phyloP scores from a whole-genome alignment of 2,888 invertebrate species.

The Pilophorus perplexus region DNA sequence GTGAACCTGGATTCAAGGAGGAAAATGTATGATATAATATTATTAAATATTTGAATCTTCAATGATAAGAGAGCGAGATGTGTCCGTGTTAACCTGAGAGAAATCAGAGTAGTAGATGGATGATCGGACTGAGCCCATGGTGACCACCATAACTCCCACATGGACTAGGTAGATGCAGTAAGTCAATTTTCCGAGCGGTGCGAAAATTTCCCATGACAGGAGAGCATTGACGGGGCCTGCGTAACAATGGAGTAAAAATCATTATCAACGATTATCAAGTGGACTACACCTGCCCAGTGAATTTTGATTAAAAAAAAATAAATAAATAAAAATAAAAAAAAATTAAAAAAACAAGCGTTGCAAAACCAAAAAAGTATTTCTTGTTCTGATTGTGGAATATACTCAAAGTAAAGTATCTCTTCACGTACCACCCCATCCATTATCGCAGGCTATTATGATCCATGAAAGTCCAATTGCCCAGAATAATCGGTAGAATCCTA shows the following conservation, averaged over 20 bases:
- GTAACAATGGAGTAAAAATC: neutral
- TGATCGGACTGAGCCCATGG: conserved; percentile 18
- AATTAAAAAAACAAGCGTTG: neutral
- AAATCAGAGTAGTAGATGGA: conserved; percentile 49
- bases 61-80: neutral
- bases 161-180: conserved; percentile 60
- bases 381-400: too few species aligned
- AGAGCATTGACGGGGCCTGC: conserved; percentile 46
- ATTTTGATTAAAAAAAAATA: neutral
- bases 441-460: conserved; percentile 57
- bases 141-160: conserved; percentile 52
- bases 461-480: conserved; percentile 57
- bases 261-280: neutral
- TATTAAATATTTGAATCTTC: too few species aligned
- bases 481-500: conserved; percentile 53
- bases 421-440: conserved; percentile 55
- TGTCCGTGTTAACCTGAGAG: conserved; percentile 48
- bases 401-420: too few species aligned
- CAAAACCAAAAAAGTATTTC: too few species aligned
- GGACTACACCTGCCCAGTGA: neutral
- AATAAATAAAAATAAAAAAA: conserved; percentile 3
- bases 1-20: conserved; percentile 49
- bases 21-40: neutral
- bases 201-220: conserved; percentile 44
- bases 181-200: conserved; percentile 56